Evolutionary conservation across 2,888 invertebrate species (phyloP).

Genomic region (Volucella zonaria): DNA sequence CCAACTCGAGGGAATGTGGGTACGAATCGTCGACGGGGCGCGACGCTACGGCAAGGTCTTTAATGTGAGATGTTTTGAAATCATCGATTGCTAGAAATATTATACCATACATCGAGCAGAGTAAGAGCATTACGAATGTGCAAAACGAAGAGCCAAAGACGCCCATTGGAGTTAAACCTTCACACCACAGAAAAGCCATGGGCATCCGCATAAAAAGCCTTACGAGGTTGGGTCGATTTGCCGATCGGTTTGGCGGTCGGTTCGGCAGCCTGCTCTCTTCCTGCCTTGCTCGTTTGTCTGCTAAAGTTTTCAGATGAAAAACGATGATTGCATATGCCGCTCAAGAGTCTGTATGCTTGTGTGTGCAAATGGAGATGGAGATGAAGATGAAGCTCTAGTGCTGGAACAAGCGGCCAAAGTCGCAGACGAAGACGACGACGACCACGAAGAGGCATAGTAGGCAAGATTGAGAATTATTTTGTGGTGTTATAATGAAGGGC

Average conservation of each 20-base stretch:
- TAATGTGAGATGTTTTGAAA: slow-evolving; percentile 67
- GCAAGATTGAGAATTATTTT: slow-evolving; percentile 73
- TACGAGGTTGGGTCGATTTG: slow-evolving; percentile 30
- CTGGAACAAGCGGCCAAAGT: slow-evolving; percentile 8
- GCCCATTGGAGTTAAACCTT: slow-evolving; percentile 70
- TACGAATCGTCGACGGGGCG: slow-evolving; percentile 14
- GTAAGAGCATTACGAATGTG: slow-evolving; percentile 63
- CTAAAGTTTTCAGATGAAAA: slow-evolving; percentile 73
- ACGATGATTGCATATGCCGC: slow-evolving; percentile 73
- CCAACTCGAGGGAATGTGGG: slow-evolving; percentile 44
- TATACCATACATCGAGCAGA: slow-evolving; percentile 69
- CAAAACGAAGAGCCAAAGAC: slow-evolving; percentile 72
- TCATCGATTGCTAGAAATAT: slow-evolving; percentile 74
- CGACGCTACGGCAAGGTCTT: slow-evolving; percentile 42
- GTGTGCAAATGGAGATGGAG: slow-evolving; percentile 41
- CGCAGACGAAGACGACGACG: not conserved
- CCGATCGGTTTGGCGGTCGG: slow-evolving; percentile 26
- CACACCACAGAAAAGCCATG: slow-evolving; percentile 70
- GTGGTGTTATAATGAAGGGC: slow-evolving; percentile 80
- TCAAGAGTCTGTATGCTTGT: slow-evolving; percentile 29
- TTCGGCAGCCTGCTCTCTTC: slow-evolving; percentile 9
- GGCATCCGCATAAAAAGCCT: slow-evolving; percentile 64
- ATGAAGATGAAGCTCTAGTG: slow-evolving; percentile 2
- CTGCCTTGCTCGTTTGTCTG: slow-evolving; percentile 44
- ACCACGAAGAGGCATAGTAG: slow-evolving; percentile 37